Evolutionary conservation across 2,113 vertebrate species (phyloP), one percentile per base, ranked within the genome.

Genomic region (Bucco capensis): DNA sequence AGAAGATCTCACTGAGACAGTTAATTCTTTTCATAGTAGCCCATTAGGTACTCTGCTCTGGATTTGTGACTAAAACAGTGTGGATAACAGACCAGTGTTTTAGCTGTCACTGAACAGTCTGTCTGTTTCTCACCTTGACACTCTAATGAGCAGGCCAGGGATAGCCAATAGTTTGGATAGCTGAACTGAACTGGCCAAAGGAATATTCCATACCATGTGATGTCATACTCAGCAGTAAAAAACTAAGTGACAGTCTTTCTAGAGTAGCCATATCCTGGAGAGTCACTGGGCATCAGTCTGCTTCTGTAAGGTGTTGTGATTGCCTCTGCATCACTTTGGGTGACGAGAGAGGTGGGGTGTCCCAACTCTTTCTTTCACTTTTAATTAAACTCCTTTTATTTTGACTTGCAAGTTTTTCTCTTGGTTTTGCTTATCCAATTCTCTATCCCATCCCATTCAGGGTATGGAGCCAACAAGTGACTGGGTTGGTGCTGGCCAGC

Each of bases 61-160:
- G 24, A 58, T 31, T 50, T 35, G 49, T 8, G 22, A 53, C 50
- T 54, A 30, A 21, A 60, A 24, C 5, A 24, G 23, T 2, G 8
- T 4, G 6, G 18, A 17, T 50, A 37, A 24, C 6, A 74, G 10
- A 57, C 15, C 30, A 49, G 28, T 10, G 37, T 12, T 56, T 22
- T 4, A 74, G 51, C 25, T 21, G 4, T 5, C 1, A 2, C 57
- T 51, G 17, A 73, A 19, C 21, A 21, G 46, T 6, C 22, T 37
- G 38, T 24, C 46, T 54, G 35, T 62, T 83, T 61, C 80, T 60
- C 40, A 14, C 9, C 16, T 53, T 6, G 42, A 53, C 64, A 58
- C 5, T 1, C 1, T 58, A 80, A 16, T 0, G 0, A 50, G 24
- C 16, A 46, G 28, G 27, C 4, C 6, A 38, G 15, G 19, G 58